Evolutionary conservation across 2,888 invertebrate species (phyloP), one percentile per base, ranked within the genome.

Genomic region (Agrotis ipsilon): DNA sequence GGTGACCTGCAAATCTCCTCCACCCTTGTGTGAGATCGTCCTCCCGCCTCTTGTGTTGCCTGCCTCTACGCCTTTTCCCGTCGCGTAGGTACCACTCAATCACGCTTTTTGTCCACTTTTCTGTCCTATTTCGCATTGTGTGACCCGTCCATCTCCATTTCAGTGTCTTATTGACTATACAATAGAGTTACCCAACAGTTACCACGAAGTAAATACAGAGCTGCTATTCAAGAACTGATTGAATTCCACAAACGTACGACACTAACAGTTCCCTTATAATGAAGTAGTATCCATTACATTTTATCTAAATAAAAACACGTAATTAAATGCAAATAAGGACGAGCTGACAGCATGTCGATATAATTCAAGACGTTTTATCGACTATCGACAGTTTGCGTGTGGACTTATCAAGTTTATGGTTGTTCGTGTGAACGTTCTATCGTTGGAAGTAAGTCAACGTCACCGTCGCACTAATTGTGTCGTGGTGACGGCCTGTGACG

Each of bases 311-410:
- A 81, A 81, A 76, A 81, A 72, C 74, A 72, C 76, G 81, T 89
- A 91, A 93, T 90, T 89, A 90, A 91, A 92, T 90, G 91, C 87
- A 93, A 94, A 93, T 93, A 93, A 91, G 90, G 92, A 92, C 91
- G 90, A 80, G 76, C 84, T 84, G 88, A 90, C 89, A 88, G 85
- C 77, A 88, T 91, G 91, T 93, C 92, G 92, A 92, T 91, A 91
- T 92, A 94, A 92, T 90, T 93, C 90, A 92, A 86, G 85, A 78
- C 80, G 78, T 79, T 91, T 91, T 94, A 94, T 94, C 93, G 90
- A 90, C 84, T 91, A 91, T 90, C 91, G 90, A 89, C 91, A 86
- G 89, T 89, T 92, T 82, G 92, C 93, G 93, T 92, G 92, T 87
- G 85, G 75, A 79, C 75, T 89, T 92, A 93, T 93, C 93, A 89